Conservation (phyloP, 2,797 vertebrate genomes). For the Clarias laeviceps region DNA sequence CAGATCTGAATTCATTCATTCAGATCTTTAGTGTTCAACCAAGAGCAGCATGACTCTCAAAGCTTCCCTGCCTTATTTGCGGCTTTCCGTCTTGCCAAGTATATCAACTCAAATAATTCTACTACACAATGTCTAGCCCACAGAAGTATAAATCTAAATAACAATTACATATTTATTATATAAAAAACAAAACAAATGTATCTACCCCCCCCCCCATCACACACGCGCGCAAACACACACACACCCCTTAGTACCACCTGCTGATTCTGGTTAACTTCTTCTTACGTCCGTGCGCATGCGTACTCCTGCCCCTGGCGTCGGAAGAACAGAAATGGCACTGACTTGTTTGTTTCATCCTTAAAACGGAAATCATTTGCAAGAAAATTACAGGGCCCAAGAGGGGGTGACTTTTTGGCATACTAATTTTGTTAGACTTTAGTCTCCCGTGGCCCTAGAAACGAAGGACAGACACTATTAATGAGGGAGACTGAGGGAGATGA, state of each 20-base stretch:
- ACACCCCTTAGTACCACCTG: conserved; percentile 79
- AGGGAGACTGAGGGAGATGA: conserved; percentile 71
- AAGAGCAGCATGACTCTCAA: not conserved
- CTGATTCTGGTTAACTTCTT: conserved; percentile 91
- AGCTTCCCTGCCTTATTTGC: not conserved
- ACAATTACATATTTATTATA: conserved; percentile 4
- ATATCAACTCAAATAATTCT: not conserved
- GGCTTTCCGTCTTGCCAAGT: not conserved
- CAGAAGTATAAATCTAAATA: not conserved
- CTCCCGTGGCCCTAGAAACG: conserved; percentile 88
- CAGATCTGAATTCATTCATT: too few relatives aligned
- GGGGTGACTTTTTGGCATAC: conserved; percentile 97
- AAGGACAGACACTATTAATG: conserved; percentile 84
- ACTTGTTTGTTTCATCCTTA: conserved; percentile 91
- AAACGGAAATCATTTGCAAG: conserved; percentile 93
- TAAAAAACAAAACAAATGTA: not conserved
- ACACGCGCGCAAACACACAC: too few relatives aligned
- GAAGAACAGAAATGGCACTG: conserved; percentile 80
- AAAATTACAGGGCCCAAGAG: conserved; percentile 97
- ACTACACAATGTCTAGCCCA: not conserved
- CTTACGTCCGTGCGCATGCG: conserved; percentile 77
- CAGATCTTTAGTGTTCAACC: not conserved
- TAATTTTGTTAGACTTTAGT: conserved; percentile 98
- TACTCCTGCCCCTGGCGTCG: conserved; percentile 56
- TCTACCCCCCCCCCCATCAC: not conserved